Percentiles rank a stretch among this genome's conserved stretches.
Evolutionary conservation across 2,888 invertebrate genomes (phyloP).

Genomic region (Chrysotoxum bicinctum): DNA sequence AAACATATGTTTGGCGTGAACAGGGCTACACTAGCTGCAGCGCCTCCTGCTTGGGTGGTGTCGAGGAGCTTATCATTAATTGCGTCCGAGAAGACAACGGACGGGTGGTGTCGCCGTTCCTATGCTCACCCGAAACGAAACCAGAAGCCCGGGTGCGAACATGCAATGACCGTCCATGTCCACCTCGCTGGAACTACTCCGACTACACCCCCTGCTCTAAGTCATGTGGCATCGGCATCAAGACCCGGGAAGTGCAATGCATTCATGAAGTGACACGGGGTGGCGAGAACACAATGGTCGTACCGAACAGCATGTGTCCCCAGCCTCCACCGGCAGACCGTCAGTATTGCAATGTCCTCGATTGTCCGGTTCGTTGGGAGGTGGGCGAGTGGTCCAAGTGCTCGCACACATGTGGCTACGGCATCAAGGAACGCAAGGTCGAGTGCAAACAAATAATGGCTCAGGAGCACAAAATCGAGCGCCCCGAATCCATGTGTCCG

Average conservation of each 20-base stretch:
- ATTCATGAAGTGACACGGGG: slow-evolving; percentile 89
- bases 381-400: slow-evolving; percentile 95
- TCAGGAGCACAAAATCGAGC: slow-evolving; percentile 93
- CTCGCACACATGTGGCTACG: slow-evolving; percentile 95
- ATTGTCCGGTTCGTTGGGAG: slow-evolving; percentile 96
- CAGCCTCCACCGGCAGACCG: slow-evolving; percentile 94
- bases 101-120: slow-evolving; percentile 92
- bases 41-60: slow-evolving; percentile 95
- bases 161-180: slow-evolving; percentile 97
- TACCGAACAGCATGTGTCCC: slow-evolving; percentile 95
- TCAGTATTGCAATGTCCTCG: slow-evolving; percentile 95
- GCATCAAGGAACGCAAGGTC: slow-evolving; percentile 90
- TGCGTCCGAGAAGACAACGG: slow-evolving; percentile 94
- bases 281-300: slow-evolving; percentile 93
- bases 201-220: slow-evolving; percentile 95
- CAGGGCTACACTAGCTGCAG: slow-evolving; percentile 96
- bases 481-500: slow-evolving; percentile 89
- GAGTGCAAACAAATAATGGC: slow-evolving; percentile 96
- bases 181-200: slow-evolving; percentile 96
- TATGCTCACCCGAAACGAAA: slow-evolving; percentile 93
- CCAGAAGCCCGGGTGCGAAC: slow-evolving; percentile 94
- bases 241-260: slow-evolving; percentile 89
- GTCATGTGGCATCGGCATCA: slow-evolving; percentile 96
- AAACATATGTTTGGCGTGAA: slow-evolving; percentile 94
- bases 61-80: slow-evolving; percentile 92